Evolutionary conservation across 1,140 invertebrate genomes (phyloP).

Genomic region (Lucilia cuprina): DNA sequence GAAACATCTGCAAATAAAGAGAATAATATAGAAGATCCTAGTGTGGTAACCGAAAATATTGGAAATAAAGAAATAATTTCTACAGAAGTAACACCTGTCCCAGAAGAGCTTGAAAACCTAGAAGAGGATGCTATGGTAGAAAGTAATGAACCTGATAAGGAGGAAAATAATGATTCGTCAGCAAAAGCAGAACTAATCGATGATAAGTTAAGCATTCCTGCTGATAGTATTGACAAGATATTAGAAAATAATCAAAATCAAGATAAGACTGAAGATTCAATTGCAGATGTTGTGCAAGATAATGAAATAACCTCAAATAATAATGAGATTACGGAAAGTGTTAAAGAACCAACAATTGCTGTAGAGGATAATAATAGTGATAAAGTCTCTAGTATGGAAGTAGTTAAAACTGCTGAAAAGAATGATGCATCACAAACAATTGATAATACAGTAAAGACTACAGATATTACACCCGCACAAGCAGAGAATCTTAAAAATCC

Average conservation of each 20-base stretch:
- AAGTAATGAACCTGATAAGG: background rate
- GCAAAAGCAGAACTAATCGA: background rate
- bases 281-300: conserved; percentile 1
- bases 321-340: background rate
- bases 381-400: background rate
- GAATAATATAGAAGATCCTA: background rate
- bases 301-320: conserved; percentile 3
- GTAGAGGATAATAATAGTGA: background rate
- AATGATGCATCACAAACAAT: conserved; percentile 17
- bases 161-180: background rate
- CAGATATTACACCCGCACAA: background rate
- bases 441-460: background rate
- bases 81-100: too few relatives aligned
- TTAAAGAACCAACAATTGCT: background rate
- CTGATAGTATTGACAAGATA: background rate
- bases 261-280: background rate
- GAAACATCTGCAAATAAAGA: background rate
- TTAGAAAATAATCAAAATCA: conserved; percentile 1
- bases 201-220: background rate
- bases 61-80: too few relatives aligned
- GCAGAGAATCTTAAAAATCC: background rate
- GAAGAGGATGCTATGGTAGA: background rate
- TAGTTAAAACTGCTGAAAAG: background rate
- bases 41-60: too few relatives aligned
- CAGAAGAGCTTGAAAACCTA: background rate